phyloP scores from a whole-genome alignment of 2,888 invertebrate genomes.

The Cyrtodaria siliqua region DNA sequence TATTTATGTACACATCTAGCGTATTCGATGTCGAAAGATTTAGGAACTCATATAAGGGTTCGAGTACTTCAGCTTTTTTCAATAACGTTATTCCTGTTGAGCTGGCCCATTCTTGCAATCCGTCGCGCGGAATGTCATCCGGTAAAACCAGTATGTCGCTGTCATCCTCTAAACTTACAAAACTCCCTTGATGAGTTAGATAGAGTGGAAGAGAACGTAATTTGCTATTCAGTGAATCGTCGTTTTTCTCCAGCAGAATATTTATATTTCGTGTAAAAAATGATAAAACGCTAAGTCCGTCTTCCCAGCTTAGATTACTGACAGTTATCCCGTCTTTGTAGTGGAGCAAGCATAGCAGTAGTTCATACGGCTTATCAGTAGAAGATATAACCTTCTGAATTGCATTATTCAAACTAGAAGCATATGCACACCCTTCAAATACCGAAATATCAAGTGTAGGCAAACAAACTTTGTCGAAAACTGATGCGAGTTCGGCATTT shows the following conservation, averaged over 20 bases:
- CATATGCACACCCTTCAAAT: background rate
- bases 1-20: background rate
- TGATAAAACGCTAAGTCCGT: background rate
- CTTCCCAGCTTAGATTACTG: background rate
- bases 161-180: slow-evolving; percentile 4
- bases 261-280: background rate
- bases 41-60: background rate
- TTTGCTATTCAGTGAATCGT: background rate
- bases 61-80: slow-evolving; percentile 4
- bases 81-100: slow-evolving; percentile 24
- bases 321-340: background rate
- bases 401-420: too few relatives aligned
- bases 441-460: background rate
- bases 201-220: background rate
- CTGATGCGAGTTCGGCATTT: background rate
- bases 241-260: background rate
- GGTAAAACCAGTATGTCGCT: slow-evolving; percentile 37
- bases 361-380: background rate
- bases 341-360: slow-evolving; percentile 1
- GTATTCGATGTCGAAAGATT: background rate
- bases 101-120: slow-evolving; percentile 47
- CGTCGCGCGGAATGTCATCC: slow-evolving; percentile 33
- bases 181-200: background rate
- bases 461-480: background rate
- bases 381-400: background rate